Conservation (phyloP, 2,888 invertebrate genomes). For the Eupithecia subumbrata region DNA sequence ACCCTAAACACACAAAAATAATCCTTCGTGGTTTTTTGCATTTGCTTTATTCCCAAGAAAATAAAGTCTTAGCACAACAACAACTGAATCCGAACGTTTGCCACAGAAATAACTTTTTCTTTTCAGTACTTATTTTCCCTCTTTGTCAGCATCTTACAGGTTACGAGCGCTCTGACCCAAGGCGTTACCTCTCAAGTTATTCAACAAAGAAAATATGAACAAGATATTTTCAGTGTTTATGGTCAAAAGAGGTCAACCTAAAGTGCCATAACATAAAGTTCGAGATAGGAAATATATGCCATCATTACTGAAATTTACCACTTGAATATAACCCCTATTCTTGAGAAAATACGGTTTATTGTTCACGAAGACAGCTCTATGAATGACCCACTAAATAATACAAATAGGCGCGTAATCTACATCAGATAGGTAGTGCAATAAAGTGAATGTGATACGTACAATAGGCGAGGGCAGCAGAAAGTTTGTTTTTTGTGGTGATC, state of each 20-base stretch:
- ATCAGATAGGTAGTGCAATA: conserved; percentile 63
- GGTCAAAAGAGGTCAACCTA: conserved; percentile 39
- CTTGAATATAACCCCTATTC: conserved; percentile 27
- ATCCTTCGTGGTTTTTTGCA: background rate
- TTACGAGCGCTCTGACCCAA: conserved; percentile 25
- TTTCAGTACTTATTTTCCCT: conserved; percentile 17
- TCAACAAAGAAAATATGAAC: conserved; percentile 38
- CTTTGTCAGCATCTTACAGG: conserved; percentile 20
- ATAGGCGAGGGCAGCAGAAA: conserved; percentile 62
- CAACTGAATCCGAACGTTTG: background rate
- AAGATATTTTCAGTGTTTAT: conserved; percentile 41
- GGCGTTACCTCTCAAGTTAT: conserved; percentile 35
- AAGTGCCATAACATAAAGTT: conserved; percentile 36
- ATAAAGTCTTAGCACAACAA: background rate
- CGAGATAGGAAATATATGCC: conserved; percentile 31
- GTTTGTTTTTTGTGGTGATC: conserved; percentile 75
- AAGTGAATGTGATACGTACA: conserved; percentile 67
- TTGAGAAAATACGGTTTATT: conserved; percentile 23
- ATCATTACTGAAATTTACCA: conserved; percentile 21
- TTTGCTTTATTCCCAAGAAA: background rate
- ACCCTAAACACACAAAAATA: too few species aligned
- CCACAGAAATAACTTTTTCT: background rate
- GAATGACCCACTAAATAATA: conserved; percentile 46
- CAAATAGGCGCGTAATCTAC: conserved; percentile 55
- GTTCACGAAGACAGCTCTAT: conserved; percentile 18